Percentiles rank a stretch among this genome's conserved stretches.
These are phyloP conservation scores for Augochlora pura DNA, from an alignment of 1,140 invertebrate species.

Conservation along the genomic window DNA sequence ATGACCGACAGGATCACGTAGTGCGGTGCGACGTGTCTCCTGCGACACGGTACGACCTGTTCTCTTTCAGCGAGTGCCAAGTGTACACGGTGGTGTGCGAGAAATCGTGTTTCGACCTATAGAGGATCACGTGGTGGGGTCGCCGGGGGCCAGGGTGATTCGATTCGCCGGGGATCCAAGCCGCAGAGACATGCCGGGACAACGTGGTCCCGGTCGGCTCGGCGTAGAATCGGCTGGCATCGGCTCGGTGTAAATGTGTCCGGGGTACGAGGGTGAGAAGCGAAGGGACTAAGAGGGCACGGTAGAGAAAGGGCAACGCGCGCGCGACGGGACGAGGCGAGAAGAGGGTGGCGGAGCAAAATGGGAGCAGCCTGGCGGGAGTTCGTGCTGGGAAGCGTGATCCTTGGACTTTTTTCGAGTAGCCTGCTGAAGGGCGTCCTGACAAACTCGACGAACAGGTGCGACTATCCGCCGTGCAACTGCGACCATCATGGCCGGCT, in stretches of 20 bases:
- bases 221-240: conserved; percentile 40
- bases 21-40: conserved; percentile 42
- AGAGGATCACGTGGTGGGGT: neutral
- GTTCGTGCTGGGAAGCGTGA: conserved; percentile 72
- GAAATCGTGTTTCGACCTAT: conserved; percentile 8
- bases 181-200: conserved; percentile 54
- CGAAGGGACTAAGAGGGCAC: neutral
- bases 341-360: conserved; percentile 55
- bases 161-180: conserved; percentile 32
- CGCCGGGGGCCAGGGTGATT: neutral
- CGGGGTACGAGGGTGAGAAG: neutral
- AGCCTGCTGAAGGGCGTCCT: conserved; percentile 65
- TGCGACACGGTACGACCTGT: conserved; percentile 13
- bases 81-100: neutral
- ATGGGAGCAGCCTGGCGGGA: conserved; percentile 69
- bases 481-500: conserved; percentile 82
- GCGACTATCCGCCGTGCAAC: conserved; percentile 80
- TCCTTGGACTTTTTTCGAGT: conserved; percentile 75
- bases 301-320: conserved; percentile 10
- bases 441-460: conserved; percentile 79
- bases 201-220: conserved; percentile 44
- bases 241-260: conserved; percentile 29
- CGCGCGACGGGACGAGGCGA: conserved; percentile 15
- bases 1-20: conserved; percentile 56
- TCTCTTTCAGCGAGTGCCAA: neutral